Conservation (phyloP, 1,140 invertebrate species). For the Drosophila kikkawai region DNA sequence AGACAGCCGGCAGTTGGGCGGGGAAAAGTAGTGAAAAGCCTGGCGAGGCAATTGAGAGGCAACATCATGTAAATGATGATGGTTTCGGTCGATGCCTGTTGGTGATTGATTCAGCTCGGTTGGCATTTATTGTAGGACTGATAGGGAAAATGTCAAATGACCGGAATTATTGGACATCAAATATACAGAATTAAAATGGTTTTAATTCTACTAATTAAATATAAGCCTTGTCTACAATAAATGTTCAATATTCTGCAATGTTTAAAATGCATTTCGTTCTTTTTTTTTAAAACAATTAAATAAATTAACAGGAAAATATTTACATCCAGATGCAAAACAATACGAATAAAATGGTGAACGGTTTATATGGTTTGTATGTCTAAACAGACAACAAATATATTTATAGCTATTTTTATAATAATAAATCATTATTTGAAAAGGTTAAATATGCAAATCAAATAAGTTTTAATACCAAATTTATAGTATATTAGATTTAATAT, state of each 20-base stretch:
- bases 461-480: neutral
- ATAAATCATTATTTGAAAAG: neutral
- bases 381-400: no score
- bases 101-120: constrained; percentile 39
- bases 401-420: neutral
- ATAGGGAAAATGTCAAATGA: constrained; percentile 8
- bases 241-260: neutral
- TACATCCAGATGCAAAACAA: neutral
- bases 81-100: constrained; percentile 23
- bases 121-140: neutral
- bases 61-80: constrained; percentile 58
- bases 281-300: neutral
- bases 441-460: neutral
- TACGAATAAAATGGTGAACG: no score
- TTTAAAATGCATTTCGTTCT: no score
- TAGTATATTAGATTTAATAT: neutral
- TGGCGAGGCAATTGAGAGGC: constrained; percentile 51
- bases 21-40: constrained; percentile 43
- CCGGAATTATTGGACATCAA: neutral
- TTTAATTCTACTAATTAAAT: no score
- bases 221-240: neutral
- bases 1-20: constrained; percentile 46
- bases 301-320: neutral
- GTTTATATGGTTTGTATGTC: no score
- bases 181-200: neutral